Base-by-base conservation (phyloP, 2,113 vertebrate species). In the Panthera tigris region DNA sequence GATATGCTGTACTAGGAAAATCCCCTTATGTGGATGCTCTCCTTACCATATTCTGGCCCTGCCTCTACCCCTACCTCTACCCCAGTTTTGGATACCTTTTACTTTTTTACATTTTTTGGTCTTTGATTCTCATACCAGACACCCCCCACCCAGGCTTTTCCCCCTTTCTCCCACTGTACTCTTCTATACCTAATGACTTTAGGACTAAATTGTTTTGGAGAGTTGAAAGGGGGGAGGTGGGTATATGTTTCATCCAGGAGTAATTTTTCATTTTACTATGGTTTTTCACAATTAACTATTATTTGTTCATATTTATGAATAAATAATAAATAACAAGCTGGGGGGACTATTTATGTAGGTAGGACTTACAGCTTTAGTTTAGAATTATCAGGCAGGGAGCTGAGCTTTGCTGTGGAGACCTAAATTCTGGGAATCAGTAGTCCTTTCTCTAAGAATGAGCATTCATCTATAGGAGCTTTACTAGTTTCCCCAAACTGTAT, bases 391-490 rank as follows among this genome's bases (percentile, higher is more conserved):
- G 23, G 23, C 73, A 5, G 29, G 23, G 50, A 73, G 36, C 33
- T 52, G 7, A 27, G 10, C 29, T 36, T 48, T 78, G 21, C 11
- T 93, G 1, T 61, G 33, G 29, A 63, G 55, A 50, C 31, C 13
- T 83, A 50, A 39, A 66, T 94, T 96, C 66, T 52, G 61, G 50
- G 45, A 61, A 79, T 93, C 61, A 91, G 57, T 48, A 65, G 36
- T 92, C 27, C 52, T 50, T 93, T 63, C 84, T 90, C 33, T 95
- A 68, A 71, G 85, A 93, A 79, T 36, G 11, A n/a, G 50, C 50
- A 69, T 48, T 96, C n/a, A 87, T 91, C 25, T 68, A n/a, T 88
- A 76, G 14, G 86, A 86, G 55, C 50, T 95, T 3, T 90, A 81
- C 57, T 45, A 23, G 23, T 93, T 93, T 74, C 41, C 74, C 27